These are phyloP conservation scores for Gymnothorax javanicus DNA, from an alignment of 2,797 vertebrate species.

Conservation along the genomic window DNA sequence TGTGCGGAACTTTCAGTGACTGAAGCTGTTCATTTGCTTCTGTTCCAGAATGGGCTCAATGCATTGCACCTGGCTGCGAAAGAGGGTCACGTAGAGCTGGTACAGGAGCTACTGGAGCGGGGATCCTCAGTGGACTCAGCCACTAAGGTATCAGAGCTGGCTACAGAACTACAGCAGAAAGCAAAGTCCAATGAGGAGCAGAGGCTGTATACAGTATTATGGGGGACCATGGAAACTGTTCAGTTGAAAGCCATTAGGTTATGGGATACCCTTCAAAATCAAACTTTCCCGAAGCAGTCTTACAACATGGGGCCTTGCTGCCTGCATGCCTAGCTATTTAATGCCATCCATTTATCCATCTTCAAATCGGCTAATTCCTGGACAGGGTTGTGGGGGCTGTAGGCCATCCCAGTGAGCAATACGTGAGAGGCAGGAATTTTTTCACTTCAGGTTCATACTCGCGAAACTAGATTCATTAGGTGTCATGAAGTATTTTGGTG, in stretches of 20 bases:
- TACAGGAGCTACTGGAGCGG: constrained; percentile 91
- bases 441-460: too few species aligned
- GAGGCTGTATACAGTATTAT: background rate
- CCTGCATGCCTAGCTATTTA: background rate
- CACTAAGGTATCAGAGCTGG: constrained; percentile 81
- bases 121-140: constrained; percentile 89
- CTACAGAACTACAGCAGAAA: background rate
- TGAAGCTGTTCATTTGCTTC: constrained; percentile 35
- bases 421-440: too few species aligned
- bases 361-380: too few species aligned
- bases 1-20: constrained; percentile 25
- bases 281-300: background rate
- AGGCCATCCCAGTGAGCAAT: too few species aligned
- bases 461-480: too few species aligned
- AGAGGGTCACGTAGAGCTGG: constrained; percentile 93
- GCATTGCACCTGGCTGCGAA: constrained; percentile 96
- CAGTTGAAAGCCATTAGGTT: background rate
- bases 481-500: too few species aligned
- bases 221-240: background rate
- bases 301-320: background rate
- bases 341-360: too few species aligned
- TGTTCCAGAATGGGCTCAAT: constrained; percentile 94
- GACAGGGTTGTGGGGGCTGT: too few species aligned
- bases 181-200: background rate
- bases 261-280: background rate